Evolutionary conservation across 2,113 vertebrate species (phyloP), one percentile per base, ranked within the genome.

Genomic region (Sprattus sprattus): DNA sequence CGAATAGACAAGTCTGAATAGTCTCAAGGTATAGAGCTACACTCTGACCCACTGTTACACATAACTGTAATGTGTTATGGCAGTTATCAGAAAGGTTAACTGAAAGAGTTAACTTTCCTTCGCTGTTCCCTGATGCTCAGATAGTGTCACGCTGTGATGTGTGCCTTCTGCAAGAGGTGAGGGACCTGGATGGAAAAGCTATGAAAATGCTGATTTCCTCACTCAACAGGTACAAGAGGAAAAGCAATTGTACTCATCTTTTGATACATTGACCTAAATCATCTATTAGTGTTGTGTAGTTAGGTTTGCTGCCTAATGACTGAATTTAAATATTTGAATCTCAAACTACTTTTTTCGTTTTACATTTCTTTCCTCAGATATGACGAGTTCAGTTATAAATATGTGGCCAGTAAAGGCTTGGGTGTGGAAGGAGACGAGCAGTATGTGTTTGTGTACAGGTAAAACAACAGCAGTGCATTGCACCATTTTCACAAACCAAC

Each of bases 91-190:
- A 60, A 60, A 20, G 54, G 28, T 78, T 11, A 39, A 1, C 13
- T 78, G 71, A 78, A 78, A 6, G 3, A 18, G 39, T 13, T 32
- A 39, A 22, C 4, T 1, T 60, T 32, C 39, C 28, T 16, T 78
- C 32, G 4, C 71, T 78, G 5, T 64, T 64, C 3, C 5, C 60
- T 64, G 0, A 11, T 78, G 71, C 16, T 78, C 28, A 78, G 71
- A 13, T 78, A 44, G 15, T 78, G 71, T 13, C 71, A 5, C 11
- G 15, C 28, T 78, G 71, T 78, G 71, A 78, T 4, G 71, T 78
- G 13, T 78, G 71, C 71, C 71, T 78, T 78, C 28, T 78, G 15
- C 71, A 78, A 78, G 71, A 78, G 71, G 71, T 78, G 71, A 78
- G 32, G 10, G 71, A 78, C 71, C 71, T 15, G 3, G 71, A 78